Evolutionary conservation across 2,113 vertebrate species (phyloP), one percentile per base, ranked within the genome.

Genomic region (Smithornis capensis): DNA sequence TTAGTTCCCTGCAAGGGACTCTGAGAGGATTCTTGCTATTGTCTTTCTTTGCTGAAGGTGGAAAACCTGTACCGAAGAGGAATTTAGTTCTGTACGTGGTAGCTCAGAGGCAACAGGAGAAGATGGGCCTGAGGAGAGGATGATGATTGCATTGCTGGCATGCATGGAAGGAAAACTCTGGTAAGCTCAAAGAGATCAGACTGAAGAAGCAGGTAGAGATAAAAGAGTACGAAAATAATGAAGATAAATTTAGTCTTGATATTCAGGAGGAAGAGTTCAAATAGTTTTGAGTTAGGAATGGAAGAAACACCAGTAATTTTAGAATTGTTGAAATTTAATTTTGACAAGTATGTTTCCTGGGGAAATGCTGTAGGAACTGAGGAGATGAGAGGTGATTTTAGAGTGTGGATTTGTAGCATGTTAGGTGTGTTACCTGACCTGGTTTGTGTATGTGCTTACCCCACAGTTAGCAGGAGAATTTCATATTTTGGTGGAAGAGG

Each of bases 111-210:
- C 10, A 8, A 28, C 24, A 52, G 7, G 31, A 71, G 67, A 70
- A 86, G 33, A 35, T 4, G 8, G n/a, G 24, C 19, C 56, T 47
- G 77, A 55, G 28, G 63, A 78, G 47, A 55, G 17, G 33, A 47
- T 60, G 56, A 17, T 64, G 57, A 16, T 67, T 74, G 22, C 2
- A 1, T 84, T 87, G 62, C 38, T 85, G 56, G 60, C 49, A 14
- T n/a, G 19, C 22, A 18, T 57, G 29, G 84, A 44, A 75, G 13
- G 31, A 82, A 68, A 64, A 35, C 40, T 69, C 33, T 40, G 65
- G 11, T 33, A 59, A 83, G 28, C 45, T 86, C 0, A 0, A 60
- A 67, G 50, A 65, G 33, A 15, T 25, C 7, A 0, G 0, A 6
- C 5, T 77, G 52, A 74, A 89, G 64, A 91, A 81, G 38, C 27